Conservation (phyloP, 2,888 invertebrate genomes). For the Micropterix aruncella region DNA sequence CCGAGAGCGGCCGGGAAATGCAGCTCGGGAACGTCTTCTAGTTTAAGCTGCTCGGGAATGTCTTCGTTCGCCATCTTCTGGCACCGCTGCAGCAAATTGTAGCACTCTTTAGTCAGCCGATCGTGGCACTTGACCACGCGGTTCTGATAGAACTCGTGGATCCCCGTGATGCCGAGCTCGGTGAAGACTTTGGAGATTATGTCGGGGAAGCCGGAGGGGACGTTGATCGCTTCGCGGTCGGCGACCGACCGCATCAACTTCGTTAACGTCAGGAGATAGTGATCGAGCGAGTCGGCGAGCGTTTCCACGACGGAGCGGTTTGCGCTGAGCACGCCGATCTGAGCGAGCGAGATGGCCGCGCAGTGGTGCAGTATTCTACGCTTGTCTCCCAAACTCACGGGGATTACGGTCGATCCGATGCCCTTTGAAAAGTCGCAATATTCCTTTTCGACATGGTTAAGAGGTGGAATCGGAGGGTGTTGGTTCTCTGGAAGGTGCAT, state of each 20-base stretch:
- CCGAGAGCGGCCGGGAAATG: conserved; percentile 38
- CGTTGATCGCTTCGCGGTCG: conserved; percentile 28
- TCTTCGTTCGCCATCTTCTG: conserved; percentile 25
- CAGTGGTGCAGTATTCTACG: conserved; percentile 29
- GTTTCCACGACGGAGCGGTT: conserved; percentile 27
- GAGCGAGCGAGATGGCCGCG: conserved; percentile 31
- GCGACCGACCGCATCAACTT: conserved; percentile 27
- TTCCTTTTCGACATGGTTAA: conserved; percentile 28
- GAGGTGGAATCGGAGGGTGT: conserved; percentile 24
- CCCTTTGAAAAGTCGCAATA: conserved; percentile 34
- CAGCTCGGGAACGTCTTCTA: conserved; percentile 37
- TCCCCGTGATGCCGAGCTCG: conserved; percentile 29
- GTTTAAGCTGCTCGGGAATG: conserved; percentile 26
- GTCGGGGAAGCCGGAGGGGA: conserved; percentile 31
- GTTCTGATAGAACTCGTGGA: conserved; percentile 31
- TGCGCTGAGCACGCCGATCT: conserved; percentile 26
- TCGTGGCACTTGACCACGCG: conserved; percentile 27
- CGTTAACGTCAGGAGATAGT: conserved; percentile 31
- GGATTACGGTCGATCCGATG: conserved; percentile 26
- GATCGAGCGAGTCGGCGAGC: conserved; percentile 27
- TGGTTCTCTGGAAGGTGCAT: conserved; percentile 23
- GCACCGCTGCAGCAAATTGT: conserved; percentile 21
- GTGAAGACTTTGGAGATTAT: conserved; percentile 31
- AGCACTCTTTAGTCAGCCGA: conserved; percentile 25
- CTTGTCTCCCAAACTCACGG: conserved; percentile 34